Evolutionary conservation across 2,113 vertebrate species (phyloP), one percentile per base, ranked within the genome.

Genomic region (Zosterops japonicus): DNA sequence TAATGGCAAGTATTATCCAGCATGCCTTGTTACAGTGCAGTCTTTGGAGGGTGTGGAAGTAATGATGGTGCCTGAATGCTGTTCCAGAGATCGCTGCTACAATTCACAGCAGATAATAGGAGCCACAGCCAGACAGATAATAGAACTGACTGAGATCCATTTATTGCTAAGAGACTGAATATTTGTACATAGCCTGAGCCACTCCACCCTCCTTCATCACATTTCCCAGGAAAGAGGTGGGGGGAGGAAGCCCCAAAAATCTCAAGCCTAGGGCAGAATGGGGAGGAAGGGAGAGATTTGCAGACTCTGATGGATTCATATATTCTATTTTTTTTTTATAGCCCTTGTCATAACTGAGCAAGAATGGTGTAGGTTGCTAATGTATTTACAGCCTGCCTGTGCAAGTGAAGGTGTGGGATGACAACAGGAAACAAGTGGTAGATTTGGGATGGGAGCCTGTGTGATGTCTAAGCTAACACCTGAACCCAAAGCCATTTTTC

Each of bases 121-220:
- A 96, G 95, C 87, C 91, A 92, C 94, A 97, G 96, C 96, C 97
- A 98, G 97, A 98, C 76, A 94, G 97, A 98, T 98, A 98, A 98
- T 97, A 98, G 97, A 97, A 97, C 90, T 87, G 93, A 97, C 97
- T 92, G 95, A 87, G 92, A 98, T 95, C 97, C 98, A 98, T 98
- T 98, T 98, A 98, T 98, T 98, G 97, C 98, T 98, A 97, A 98
- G 97, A 98, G 97, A 97, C 97, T 96, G 98, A 97, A 97, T 98
- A 97, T 97, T 96, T 98, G 97, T 95, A 95, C 72, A 82, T 96
- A 95, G 97, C 97, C 95, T 1, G 89, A 95, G 83, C 92, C 95
- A 93, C 94, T 97, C 95, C 94, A 96, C 97, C 87, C 97, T 97
- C 87, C 96, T 98, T 97, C 96, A 97, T 97, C 95, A 93, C 84